A percentile compares a stretch with the other conserved stretches of the same genome.
Conservation (phyloP, 2,113 vertebrate species). For the Ochotona curzoniae region DNA sequence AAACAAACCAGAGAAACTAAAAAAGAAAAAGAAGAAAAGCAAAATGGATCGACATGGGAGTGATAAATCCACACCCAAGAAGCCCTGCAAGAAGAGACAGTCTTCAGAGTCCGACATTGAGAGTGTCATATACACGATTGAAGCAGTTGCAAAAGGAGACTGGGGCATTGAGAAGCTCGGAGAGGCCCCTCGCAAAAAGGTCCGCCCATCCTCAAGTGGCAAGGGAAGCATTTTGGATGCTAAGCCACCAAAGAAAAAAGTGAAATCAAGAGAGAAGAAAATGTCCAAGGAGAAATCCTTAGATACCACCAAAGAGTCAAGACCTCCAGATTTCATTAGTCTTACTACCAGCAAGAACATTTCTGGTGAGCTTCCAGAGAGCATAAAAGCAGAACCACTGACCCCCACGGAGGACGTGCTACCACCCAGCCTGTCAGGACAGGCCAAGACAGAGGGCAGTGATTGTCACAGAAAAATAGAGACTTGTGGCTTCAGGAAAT, state of each 20-base stretch:
- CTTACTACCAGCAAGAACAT: constrained; percentile 85
- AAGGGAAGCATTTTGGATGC: constrained; percentile 86
- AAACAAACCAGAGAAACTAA: constrained; percentile 90
- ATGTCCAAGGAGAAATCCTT: constrained; percentile 87
- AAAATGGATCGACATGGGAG: constrained; percentile 87
- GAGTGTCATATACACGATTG: constrained; percentile 95
- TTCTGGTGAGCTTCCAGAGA: constrained; percentile 83
- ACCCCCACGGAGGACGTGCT: constrained; percentile 84
- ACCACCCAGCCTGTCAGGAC: constrained; percentile 83
- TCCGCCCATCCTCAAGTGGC: constrained; percentile 79
- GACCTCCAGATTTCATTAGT: constrained; percentile 85
- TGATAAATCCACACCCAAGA: constrained; percentile 90
- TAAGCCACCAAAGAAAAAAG: constrained; percentile 94
- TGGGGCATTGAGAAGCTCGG: constrained; percentile 89
- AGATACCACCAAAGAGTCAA: constrained; percentile 88
- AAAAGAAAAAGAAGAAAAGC: constrained; percentile 94
- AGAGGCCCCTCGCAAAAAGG: constrained; percentile 89
- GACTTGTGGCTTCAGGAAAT: constrained; percentile 95
- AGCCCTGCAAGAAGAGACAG: constrained; percentile 90
- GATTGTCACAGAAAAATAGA: constrained; percentile 91
- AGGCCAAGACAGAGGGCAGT: constrained; percentile 89
- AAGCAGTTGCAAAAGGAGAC: constrained; percentile 95
- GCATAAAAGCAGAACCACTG: constrained; percentile 86
- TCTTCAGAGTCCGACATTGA: constrained; percentile 91
- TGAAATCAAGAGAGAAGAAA: constrained; percentile 93